Conservation (phyloP, 2,888 invertebrate genomes). For the Perdita meconis region DNA sequence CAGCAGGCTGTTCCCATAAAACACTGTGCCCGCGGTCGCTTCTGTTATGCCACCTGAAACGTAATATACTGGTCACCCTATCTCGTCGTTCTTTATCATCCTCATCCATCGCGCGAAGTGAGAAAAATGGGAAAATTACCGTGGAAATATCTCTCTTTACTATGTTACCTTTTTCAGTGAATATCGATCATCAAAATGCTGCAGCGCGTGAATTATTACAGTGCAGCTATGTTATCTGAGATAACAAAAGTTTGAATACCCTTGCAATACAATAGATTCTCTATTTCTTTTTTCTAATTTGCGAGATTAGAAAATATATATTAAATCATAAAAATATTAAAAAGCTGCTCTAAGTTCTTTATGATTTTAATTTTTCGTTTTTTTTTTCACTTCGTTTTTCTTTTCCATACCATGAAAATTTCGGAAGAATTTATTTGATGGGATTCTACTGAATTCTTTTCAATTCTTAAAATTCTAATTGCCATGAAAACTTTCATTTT, state of each 20-base stretch:
- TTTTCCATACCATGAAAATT: too few species aligned
- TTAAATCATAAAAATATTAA: too few species aligned
- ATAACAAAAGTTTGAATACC: too few species aligned
- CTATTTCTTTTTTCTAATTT: too few species aligned
- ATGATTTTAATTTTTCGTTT: too few species aligned
- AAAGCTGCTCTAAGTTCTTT: too few species aligned
- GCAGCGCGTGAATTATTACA: neutral
- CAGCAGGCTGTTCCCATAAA: slow-evolving; percentile 81
- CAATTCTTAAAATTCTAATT: neutral
- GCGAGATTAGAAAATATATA: too few species aligned
- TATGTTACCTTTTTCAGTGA: neutral
- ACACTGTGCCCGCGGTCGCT: slow-evolving; percentile 81
- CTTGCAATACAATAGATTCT: too few species aligned
- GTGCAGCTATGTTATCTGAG: neutral
- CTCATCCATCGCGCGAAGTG: neutral
- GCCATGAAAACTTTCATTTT: too few species aligned
- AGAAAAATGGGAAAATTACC: neutral
- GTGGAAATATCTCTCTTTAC: neutral
- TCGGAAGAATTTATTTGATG: too few species aligned
- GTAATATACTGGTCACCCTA: neutral
- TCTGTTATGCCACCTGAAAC: slow-evolving; percentile 78
- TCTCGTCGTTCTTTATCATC: slow-evolving; percentile 7
- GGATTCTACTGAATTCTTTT: too few species aligned
- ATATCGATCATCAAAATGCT: neutral
- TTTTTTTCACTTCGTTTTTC: too few species aligned